phyloP scores from a whole-genome alignment of 2,888 invertebrate species.

The Carterocephalus palaemon region DNA sequence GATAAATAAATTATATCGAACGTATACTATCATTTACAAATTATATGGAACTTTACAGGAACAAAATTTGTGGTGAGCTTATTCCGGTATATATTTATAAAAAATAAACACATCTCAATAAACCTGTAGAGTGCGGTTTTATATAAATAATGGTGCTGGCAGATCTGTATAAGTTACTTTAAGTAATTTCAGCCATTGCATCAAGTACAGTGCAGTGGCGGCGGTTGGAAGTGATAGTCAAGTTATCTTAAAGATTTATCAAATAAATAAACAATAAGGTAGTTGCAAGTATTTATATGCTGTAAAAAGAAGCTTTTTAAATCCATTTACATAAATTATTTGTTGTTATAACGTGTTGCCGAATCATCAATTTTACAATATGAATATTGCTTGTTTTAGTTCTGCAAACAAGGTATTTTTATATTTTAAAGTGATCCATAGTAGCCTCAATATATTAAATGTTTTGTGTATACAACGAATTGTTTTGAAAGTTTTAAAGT shows the following conservation, averaged over 20 bases:
- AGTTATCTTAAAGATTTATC: constrained; percentile 46
- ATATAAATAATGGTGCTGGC: constrained; percentile 65
- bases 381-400: constrained; percentile 13
- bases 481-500: constrained; percentile 24
- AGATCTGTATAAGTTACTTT: constrained; percentile 67
- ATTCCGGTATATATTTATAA: constrained; percentile 28
- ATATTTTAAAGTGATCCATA: not conserved
- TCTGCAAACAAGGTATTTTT: constrained; percentile 25
- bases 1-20: constrained; percentile 24
- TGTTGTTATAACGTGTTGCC: constrained; percentile 2
- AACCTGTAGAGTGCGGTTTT: constrained; percentile 43
- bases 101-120: constrained; percentile 28
- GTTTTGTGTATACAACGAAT: constrained; percentile 24
- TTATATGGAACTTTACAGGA: constrained; percentile 37
- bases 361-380: constrained; percentile 18
- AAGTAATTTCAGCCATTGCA: constrained; percentile 42
- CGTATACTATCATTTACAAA: constrained; percentile 29
- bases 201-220: constrained; percentile 36
- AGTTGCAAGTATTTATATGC: constrained; percentile 46
- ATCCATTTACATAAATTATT: constrained; percentile 14
- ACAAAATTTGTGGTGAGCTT: constrained; percentile 32
- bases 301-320: constrained; percentile 27
- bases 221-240: constrained; percentile 45
- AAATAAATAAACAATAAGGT: constrained; percentile 16
- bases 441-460: constrained; percentile 18